Evolutionary conservation across 2,888 invertebrate species (phyloP), one percentile per base, ranked within the genome.

Genomic region (Melolontha melolontha): DNA sequence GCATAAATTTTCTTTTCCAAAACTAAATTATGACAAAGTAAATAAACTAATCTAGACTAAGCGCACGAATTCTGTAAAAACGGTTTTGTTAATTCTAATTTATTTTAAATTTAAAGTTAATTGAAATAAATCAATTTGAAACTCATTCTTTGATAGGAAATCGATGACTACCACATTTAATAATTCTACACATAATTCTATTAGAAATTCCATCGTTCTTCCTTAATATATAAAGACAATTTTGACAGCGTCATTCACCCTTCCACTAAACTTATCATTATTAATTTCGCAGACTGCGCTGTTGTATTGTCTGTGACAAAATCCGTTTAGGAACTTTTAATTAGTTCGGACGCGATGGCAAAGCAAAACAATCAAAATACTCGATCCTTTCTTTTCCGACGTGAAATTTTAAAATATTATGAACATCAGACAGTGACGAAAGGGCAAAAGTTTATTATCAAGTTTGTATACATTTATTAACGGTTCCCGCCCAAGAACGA

Each of bases 261-360:
- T 29, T 14, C 16, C 40, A 40, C 16, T 8, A 54, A 54, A 54
- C 34, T 54, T 54, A 40, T 16, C 17, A 40, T 54, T 17, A 54
- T 54, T 54, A 54, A 11, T 11, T 54, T 17, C 11, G 17, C 16
- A 40, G 17, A 7, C 54, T 54, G 17, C 34, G 6, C 34, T 6
- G 34, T 34, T 62, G 47, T 47, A 47, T 62, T 62, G 47, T 39
- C 16, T 11, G 34, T 34, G 39, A 62, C 44, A 62, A 47, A 62
- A 62, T 62, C 47, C 59, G 29, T 62, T 47, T 39, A 47, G 16
- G 16, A 62, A 62, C 59, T 62, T 62, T 62, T 62, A 62, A 62
- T 62, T 62, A 62, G 59, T 62, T 62, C 29, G 34, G 44, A 14
- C 29, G 29, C 10, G 34, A 1, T 34, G 41, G 44, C 44, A 47